Base-by-base conservation (phyloP, 2,888 invertebrate genomes). In the Xestia sexstrigata region DNA sequence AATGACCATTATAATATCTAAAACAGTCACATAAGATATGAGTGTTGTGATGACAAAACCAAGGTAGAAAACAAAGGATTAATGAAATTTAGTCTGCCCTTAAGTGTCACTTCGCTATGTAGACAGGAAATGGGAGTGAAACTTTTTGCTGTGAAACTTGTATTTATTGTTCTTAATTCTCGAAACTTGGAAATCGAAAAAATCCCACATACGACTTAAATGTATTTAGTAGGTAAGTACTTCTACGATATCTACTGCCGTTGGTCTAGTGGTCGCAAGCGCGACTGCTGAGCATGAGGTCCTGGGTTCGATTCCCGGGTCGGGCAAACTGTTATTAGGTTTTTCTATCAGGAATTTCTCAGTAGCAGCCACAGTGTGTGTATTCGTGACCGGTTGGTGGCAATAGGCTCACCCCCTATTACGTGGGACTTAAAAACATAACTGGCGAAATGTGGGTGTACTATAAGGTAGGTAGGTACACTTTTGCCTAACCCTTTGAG, bases 11-110 rank as follows among this genome's bases (percentile, higher is more conserved):
- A 66, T 30, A n/a, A 63, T 58, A 49, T 60, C 20, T 74, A 69
- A 17, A 69, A 55, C 30, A 30, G 69, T 71, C 15, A 15, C 13
- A 74, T 9, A 60, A 74, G 45, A 80, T 71, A 82, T 66, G 20
- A 69, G 35, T 85, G 45, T 65, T 85, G 81, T 68, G 60, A 85
- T 82, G 82, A 81, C 65, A 35, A 84, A 81, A 62, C 35, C 5
- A 0, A 66, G 9, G 47, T 58, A 58, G 49, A 60, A 60, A 75
- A 85, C 62, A 70, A 62, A 58, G 35, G 35, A 49, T 75, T 75
- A 80, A 72, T 84, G 39, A 73, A 82, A 72, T 75, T 72, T 70
- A 20, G 55, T 72, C 39, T 81, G 58, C 45, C 52, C 47, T 65
- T 74, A 45, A n/a, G 35, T 49, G 39, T n/a, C 23, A 49, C n/a